phyloP scores from a whole-genome alignment of 2,797 vertebrate species.

The Centropyge bicolor region DNA sequence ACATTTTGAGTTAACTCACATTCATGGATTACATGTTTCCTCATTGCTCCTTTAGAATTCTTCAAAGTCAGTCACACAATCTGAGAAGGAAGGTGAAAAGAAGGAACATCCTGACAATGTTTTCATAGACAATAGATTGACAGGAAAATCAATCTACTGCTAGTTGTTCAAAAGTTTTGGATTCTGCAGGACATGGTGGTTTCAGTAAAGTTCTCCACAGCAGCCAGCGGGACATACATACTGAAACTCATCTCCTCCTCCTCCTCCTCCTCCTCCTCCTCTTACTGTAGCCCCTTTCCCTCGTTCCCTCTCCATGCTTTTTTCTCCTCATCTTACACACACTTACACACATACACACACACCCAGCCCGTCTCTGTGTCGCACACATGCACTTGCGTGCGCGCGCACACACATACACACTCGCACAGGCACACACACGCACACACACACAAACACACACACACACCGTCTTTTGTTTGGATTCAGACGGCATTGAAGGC shows the following conservation, averaged over 20 bases:
- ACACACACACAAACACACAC: conserved; percentile 45
- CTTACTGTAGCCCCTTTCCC: conserved; percentile 42
- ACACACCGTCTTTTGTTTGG: conserved; percentile 82
- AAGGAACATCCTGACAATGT: not conserved
- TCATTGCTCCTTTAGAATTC: not conserved
- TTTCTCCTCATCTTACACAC: conserved; percentile 65
- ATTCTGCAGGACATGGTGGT: conserved; percentile 2
- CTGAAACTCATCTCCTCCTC: conserved; percentile 48
- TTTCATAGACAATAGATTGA: conserved; percentile 3
- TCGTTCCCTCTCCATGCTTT: conserved; percentile 52
- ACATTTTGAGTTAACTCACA: not conserved
- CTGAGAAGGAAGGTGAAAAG: not conserved
- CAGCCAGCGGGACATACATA: conserved; percentile 11
- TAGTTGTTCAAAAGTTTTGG: not conserved
- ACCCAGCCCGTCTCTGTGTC: not conserved
- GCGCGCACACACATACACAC: conserved; percentile 55
- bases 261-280: too few species aligned
- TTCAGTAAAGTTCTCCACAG: conserved; percentile 27
- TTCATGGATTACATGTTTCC: not conserved
- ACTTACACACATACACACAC: conserved; percentile 55
- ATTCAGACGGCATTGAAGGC: conserved; percentile 84
- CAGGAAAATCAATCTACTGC: conserved; percentile 11
- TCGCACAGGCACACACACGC: conserved; percentile 54
- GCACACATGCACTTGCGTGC: conserved; percentile 19
- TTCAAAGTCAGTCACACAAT: not conserved